Conservation (phyloP, 2,113 vertebrate species). For the Neogale vison region DNA sequence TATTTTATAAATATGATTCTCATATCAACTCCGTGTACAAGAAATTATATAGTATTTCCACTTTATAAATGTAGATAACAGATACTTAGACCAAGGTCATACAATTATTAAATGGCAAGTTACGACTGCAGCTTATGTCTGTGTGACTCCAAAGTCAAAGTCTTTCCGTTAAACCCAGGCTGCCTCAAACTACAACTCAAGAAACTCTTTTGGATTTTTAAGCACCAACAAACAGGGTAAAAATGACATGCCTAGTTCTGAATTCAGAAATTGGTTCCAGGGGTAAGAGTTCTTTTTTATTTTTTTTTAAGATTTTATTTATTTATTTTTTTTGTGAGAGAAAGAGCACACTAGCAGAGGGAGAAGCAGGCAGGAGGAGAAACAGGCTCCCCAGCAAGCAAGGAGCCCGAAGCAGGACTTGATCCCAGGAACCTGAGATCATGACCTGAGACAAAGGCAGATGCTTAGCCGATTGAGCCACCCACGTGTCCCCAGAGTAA, state of each 20-base stretch:
- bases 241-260: neutral
- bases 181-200: neutral
- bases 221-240: neutral
- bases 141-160: neutral
- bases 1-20: conserved; percentile 34
- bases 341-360: too few relatives aligned
- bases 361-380: too few relatives aligned
- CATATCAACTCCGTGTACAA: neutral
- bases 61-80: conserved; percentile 5
- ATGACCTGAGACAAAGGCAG: too few relatives aligned
- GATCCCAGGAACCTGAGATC: too few relatives aligned
- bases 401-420: too few relatives aligned
- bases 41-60: neutral
- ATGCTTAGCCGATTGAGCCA: too few relatives aligned
- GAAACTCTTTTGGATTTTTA: neutral
- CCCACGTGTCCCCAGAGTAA: too few relatives aligned
- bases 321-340: too few relatives aligned
- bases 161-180: neutral
- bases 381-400: too few relatives aligned
- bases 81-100: neutral
- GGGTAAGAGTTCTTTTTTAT: conserved; percentile 6
- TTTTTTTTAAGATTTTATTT: too few relatives aligned
- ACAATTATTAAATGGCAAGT: neutral
- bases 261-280: neutral
- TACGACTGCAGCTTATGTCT: neutral